These are phyloP conservation scores for Gymnothorax javanicus DNA, from an alignment of 2,797 vertebrate species.

Conservation along the genomic window DNA sequence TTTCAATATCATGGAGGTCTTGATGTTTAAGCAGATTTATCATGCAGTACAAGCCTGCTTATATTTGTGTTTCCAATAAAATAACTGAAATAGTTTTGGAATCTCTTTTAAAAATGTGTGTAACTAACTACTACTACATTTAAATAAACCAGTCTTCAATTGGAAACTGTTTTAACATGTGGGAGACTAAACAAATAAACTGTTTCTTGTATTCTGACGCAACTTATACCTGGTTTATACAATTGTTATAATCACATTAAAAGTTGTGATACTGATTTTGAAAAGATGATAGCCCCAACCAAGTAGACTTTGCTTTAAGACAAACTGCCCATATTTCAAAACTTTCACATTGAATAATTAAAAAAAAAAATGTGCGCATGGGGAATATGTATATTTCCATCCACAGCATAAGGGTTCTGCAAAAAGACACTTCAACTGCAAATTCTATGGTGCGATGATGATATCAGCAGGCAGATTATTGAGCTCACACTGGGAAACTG, in stretches of 20 bases:
- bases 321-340: neutral
- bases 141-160: no score
- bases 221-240: neutral
- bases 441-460: constrained; percentile 19
- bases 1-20: no score
- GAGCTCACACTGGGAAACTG: constrained; percentile 37
- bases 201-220: neutral
- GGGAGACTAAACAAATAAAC: no score
- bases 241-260: neutral
- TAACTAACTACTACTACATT: no score
- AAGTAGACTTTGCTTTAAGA: neutral
- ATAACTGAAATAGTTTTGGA: no score
- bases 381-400: constrained; percentile 28
- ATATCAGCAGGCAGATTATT: constrained; percentile 26
- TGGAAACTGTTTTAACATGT: no score
- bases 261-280: neutral
- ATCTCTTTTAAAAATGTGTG: no score
- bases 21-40: no score
- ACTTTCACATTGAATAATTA: neutral
- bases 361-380: neutral
- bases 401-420: constrained; percentile 4
- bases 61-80: no score
- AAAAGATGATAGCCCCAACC: neutral
- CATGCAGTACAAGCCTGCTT: no score
- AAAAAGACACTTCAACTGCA: constrained; percentile 37